Evolutionary conservation across 2,888 invertebrate species (phyloP).

Genomic region (Folsomia candida): DNA sequence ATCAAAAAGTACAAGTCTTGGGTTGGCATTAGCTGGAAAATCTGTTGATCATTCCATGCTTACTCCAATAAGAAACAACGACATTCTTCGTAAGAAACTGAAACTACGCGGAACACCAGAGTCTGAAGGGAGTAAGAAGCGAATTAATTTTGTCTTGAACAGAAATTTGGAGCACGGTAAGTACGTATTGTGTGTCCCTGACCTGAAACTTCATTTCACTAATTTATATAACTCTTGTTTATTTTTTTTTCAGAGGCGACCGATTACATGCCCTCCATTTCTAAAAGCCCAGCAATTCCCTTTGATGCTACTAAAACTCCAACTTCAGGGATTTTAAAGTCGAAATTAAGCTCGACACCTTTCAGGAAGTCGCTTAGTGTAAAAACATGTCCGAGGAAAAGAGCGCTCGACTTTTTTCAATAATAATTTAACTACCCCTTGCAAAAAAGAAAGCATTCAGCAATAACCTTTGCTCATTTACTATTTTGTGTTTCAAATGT

Average conservation of each 20-base stretch:
- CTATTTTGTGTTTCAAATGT: no score
- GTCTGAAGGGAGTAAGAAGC: constrained; percentile 53
- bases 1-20: neutral
- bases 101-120: neutral
- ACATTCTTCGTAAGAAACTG: neutral
- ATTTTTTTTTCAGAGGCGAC: constrained; percentile 60
- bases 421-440: no score
- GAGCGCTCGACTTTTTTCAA: constrained; percentile 8
- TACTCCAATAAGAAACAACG: neutral
- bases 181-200: constrained; percentile 41
- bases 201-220: neutral
- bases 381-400: constrained; percentile 1
- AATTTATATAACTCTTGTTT: constrained; percentile 37
- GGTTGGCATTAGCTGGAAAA: neutral
- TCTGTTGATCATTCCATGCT: neutral
- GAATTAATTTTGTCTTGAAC: constrained; percentile 71
- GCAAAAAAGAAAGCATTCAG: no score
- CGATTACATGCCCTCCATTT: constrained; percentile 70
- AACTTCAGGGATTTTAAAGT: constrained; percentile 68
- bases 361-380: neutral
- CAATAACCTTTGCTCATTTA: no score
- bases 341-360: neutral
- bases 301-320: constrained; percentile 71
- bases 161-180: constrained; percentile 65
- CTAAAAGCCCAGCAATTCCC: constrained; percentile 71